Base-by-base conservation (phyloP, 2,797 vertebrate genomes). In the Cephalopachus bancanus region DNA sequence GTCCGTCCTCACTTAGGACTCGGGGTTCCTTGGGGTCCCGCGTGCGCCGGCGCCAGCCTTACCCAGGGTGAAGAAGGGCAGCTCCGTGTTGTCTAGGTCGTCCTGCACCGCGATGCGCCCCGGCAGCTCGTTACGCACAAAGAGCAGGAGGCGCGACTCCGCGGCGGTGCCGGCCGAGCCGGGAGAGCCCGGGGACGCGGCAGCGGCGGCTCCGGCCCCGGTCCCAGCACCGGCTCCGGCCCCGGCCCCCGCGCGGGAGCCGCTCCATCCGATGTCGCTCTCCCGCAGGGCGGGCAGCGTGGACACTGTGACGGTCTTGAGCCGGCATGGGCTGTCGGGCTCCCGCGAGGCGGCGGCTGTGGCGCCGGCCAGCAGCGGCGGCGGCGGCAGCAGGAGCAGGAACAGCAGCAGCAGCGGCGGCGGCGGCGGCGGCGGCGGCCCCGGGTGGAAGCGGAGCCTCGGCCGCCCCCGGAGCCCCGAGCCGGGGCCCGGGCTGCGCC, bases 41-140 rank as follows among this genome's bases (percentile, higher is more conserved):
- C 55, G n/a, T 0, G 88, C 69, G 88, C 28, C 10, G 71, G 85
- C 57, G 57, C 85, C 22, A 33, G 75, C 11, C 99, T 99, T 99
- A 99, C 99, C 99, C 97, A 99, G 99, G 49, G 99, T 99, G 99
- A 99, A 99, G 99, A 99, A 99, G 88, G 99, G 99, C 97, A 99
- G 99, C 98, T 99, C 99, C 7, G 99, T 99, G 99, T 99, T 99
- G 98, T 99, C 99, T 98, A 99, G 99, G 98, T 99, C 99, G 98
- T 99, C 99, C 99, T 99, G 99, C 93, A 99, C 99, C 76, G 99
- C 99, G 97, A 99, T 99, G 98, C 99, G 98, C 97, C 99, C 99
- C 84, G 99, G 99, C 98, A 99, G 98, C 98, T 99, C 99, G 97
- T 99, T 99, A 96, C 99, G 99, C 97, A 99, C 99, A 98, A 99